Evolutionary conservation across 2,113 vertebrate genomes (phyloP).

Genomic region (Martes martes): DNA sequence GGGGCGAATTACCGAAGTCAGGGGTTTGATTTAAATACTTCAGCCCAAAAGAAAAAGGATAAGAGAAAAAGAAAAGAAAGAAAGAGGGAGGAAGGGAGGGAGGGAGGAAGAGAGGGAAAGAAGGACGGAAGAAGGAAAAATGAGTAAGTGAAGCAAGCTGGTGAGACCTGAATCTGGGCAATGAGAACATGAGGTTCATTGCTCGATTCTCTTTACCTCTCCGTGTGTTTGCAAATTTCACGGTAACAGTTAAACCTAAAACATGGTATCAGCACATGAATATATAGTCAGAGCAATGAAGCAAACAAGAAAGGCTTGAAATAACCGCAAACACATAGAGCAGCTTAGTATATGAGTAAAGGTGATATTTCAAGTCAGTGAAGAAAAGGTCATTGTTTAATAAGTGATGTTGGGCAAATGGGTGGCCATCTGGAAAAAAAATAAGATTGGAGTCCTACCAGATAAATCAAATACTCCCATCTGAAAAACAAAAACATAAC

Average conservation of each 20-base stretch:
- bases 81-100: too few species aligned
- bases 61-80: neutral
- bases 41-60: neutral
- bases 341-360: neutral
- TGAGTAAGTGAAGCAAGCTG: neutral
- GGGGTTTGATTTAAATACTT: neutral
- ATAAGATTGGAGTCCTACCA: neutral
- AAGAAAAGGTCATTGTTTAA: neutral
- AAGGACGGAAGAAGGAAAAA: neutral
- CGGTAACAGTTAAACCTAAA: neutral
- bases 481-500: neutral
- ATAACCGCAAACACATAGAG: neutral
- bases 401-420: neutral
- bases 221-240: neutral
- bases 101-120: neutral
- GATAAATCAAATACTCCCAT: neutral
- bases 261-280: neutral
- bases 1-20: neutral
- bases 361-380: neutral
- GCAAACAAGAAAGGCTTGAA: neutral
- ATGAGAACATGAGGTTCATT: neutral
- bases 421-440: conserved; percentile 20
- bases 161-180: neutral
- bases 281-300: neutral
- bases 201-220: neutral